phyloP scores from a whole-genome alignment of 2,113 vertebrate species.

The Pollimyrus isidori region DNA sequence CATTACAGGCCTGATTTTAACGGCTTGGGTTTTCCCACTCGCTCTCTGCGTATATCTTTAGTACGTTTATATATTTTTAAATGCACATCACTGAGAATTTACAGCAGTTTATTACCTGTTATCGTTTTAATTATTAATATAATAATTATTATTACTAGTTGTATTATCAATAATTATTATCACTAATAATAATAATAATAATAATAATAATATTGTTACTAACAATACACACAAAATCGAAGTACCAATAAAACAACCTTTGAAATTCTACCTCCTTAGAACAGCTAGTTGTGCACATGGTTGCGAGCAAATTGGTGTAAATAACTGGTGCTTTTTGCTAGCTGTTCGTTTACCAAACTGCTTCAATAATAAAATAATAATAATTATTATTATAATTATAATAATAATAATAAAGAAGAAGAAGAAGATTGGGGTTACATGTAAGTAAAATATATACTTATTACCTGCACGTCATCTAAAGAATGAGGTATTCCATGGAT shows the following conservation, averaged over 20 bases:
- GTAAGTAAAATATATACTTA: slow-evolving; percentile 2
- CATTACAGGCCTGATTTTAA: background rate
- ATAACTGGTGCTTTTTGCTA: background rate
- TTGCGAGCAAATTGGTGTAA: background rate
- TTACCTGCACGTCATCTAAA: slow-evolving; percentile 97
- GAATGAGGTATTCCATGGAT: slow-evolving; percentile 96
- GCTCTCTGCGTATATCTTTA: background rate
- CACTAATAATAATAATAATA: background rate
- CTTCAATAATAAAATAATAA: slow-evolving; percentile 9
- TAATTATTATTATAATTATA: slow-evolving; percentile 10
- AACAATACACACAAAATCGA: background rate
- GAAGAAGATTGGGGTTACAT: background rate
- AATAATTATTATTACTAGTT: background rate
- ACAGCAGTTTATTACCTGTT: background rate
- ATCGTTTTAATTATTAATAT: background rate
- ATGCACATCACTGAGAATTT: background rate
- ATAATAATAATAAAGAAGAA: slow-evolving; percentile 9
- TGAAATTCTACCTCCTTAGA: background rate
- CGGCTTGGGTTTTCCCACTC: background rate
- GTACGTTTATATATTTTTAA: background rate
- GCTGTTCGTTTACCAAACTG: background rate
- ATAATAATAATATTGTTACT: background rate
- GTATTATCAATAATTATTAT: background rate
- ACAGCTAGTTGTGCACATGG: background rate
- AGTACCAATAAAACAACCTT: background rate